Percentiles rank a stretch among this genome's conserved stretches.
Conservation (phyloP, 1,140 invertebrate genomes). For the Contarinia nasturtii region DNA sequence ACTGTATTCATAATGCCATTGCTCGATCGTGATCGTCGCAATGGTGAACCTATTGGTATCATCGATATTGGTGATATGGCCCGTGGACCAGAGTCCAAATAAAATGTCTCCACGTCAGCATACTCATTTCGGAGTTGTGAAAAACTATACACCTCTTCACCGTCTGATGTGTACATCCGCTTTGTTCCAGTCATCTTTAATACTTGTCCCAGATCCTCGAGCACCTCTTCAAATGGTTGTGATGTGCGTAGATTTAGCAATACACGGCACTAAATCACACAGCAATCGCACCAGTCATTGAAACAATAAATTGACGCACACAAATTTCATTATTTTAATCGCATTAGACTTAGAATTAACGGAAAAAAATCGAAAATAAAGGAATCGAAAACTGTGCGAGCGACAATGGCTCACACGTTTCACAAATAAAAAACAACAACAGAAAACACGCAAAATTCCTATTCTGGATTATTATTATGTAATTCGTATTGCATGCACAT, state of each 20-base stretch:
- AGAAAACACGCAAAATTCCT: neutral
- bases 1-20: conserved; percentile 16
- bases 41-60: conserved; percentile 34
- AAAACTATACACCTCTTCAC: conserved; percentile 82
- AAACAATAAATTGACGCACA: too few species aligned
- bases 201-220: conserved; percentile 80
- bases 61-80: conserved; percentile 14
- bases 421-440: neutral
- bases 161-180: conserved; percentile 74
- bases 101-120: conserved; percentile 78
- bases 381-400: too few species aligned
- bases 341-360: too few species aligned
- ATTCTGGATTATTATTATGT: neutral
- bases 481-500: conserved; percentile 4
- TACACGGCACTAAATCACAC: conserved; percentile 53
- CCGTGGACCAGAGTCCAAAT: conserved; percentile 43
- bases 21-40: conserved; percentile 48
- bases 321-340: too few species aligned
- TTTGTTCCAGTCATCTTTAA: conserved; percentile 77
- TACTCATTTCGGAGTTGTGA: conserved; percentile 81
- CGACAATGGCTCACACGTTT: too few species aligned
- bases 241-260: conserved; percentile 77
- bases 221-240: conserved; percentile 86
- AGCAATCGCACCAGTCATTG: too few species aligned
- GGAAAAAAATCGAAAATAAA: too few species aligned